Percentiles rank a stretch among this genome's conserved stretches.
These are phyloP conservation scores for Laticauda laticaudata DNA, from an alignment of 2,113 vertebrate genomes.

Conservation along the genomic window DNA sequence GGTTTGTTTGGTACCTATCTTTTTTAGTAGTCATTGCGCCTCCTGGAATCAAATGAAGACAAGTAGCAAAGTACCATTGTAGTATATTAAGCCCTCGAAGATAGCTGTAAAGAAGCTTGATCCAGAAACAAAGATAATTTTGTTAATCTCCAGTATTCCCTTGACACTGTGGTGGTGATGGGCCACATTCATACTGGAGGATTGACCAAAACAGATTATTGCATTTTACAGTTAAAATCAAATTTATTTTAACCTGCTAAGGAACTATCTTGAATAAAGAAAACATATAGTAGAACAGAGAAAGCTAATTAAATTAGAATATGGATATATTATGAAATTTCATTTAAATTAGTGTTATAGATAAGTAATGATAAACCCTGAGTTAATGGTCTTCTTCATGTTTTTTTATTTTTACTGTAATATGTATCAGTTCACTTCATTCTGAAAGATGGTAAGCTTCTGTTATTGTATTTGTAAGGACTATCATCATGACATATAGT, in stretches of 20 bases:
- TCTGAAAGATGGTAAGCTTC: neutral
- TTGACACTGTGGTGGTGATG: neutral
- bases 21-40: too few relatives aligned
- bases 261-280: neutral
- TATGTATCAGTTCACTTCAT: neutral
- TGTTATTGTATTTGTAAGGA: neutral
- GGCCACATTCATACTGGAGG: neutral
- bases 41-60: too few relatives aligned
- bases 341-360: neutral
- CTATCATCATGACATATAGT: neutral
- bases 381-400: neutral
- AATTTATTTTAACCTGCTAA: neutral
- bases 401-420: neutral
- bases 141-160: neutral
- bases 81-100: neutral
- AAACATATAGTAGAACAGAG: neutral
- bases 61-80: too few relatives aligned
- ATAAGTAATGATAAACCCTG: neutral
- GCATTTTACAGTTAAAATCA: neutral
- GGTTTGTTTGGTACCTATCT: too few relatives aligned
- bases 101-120: neutral
- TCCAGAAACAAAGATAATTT: neutral
- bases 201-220: neutral
- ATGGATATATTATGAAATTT: neutral
- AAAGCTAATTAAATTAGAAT: neutral